A percentile compares a stretch with the other conserved stretches of the same genome.
Evolutionary conservation across 1,140 invertebrate species (phyloP).

Genomic region (Dreissena polymorpha): DNA sequence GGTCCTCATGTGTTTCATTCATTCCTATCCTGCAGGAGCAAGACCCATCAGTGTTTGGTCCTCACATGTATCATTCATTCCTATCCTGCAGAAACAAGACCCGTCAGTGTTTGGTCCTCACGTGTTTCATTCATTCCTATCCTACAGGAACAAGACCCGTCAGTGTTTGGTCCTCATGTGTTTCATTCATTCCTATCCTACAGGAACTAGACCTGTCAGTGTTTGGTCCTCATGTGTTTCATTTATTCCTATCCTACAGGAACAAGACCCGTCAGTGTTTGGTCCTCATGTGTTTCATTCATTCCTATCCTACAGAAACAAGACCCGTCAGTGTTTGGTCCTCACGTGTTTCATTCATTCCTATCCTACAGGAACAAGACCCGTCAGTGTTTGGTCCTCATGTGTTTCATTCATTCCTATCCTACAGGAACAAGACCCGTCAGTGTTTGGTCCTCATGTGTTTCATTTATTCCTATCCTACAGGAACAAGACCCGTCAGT

Average conservation of each 20-base stretch:
- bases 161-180: slow-evolving; percentile 58
- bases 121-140: too few relatives aligned
- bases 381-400: slow-evolving; percentile 65
- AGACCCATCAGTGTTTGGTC: slow-evolving; percentile 71
- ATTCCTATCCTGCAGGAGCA: too few relatives aligned
- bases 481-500: slow-evolving; percentile 74
- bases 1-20: slow-evolving; percentile 50
- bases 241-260: too few relatives aligned
- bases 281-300: slow-evolving; percentile 50
- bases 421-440: slow-evolving; percentile 77
- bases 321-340: slow-evolving; percentile 71
- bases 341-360: too few relatives aligned
- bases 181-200: too few relatives aligned
- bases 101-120: slow-evolving; percentile 65
- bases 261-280: slow-evolving; percentile 74
- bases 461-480: too few relatives aligned
- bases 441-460: slow-evolving; percentile 58
- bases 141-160: slow-evolving; percentile 77
- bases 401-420: too few relatives aligned
- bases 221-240: slow-evolving; percentile 59
- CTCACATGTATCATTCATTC: too few relatives aligned
- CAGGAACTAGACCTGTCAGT: slow-evolving; percentile 74
- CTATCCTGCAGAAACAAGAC: too few relatives aligned
- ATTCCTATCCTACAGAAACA: too few relatives aligned
- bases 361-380: too few relatives aligned